These are phyloP conservation scores for Schlechtendalia chinensis DNA, from an alignment of 1,140 invertebrate species.

Conservation along the genomic window DNA sequence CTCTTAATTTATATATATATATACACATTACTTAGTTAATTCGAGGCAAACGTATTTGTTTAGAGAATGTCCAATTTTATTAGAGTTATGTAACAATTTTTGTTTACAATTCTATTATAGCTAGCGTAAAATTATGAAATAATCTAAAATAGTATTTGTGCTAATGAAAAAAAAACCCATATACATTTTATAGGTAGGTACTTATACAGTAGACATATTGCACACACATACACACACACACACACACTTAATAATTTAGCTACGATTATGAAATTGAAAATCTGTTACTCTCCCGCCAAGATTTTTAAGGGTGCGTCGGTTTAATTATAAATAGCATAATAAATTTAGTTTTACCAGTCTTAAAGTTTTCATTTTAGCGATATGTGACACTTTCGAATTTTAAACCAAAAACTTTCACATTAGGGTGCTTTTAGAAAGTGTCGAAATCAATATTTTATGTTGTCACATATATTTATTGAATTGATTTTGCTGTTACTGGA, in stretches of 20 bases:
- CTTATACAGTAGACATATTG: no score
- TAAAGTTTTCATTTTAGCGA: background rate
- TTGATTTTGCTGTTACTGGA: background rate
- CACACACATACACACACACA: no score
- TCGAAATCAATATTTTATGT: constrained; percentile 20
- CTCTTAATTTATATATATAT: background rate
- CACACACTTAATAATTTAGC: no score
- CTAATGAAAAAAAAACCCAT: no score
- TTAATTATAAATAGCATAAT: background rate
- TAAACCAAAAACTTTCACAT: background rate
- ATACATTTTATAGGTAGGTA: no score
- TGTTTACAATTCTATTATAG: background rate
- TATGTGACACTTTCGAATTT: background rate
- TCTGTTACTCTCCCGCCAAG: background rate
- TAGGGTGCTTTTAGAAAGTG: constrained; percentile 24
- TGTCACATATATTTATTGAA: background rate
- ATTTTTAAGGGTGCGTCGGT: constrained; percentile 2
- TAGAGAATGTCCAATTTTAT: background rate
- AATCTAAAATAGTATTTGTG: background rate
- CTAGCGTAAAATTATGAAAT: background rate
- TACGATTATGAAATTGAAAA: background rate
- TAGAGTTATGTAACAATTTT: background rate
- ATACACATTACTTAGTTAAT: background rate
- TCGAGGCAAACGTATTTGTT: background rate
- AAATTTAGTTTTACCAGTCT: background rate